These are phyloP conservation scores for Echeneis naucrates DNA, from an alignment of 2,797 vertebrate genomes.

Conservation along the genomic window DNA sequence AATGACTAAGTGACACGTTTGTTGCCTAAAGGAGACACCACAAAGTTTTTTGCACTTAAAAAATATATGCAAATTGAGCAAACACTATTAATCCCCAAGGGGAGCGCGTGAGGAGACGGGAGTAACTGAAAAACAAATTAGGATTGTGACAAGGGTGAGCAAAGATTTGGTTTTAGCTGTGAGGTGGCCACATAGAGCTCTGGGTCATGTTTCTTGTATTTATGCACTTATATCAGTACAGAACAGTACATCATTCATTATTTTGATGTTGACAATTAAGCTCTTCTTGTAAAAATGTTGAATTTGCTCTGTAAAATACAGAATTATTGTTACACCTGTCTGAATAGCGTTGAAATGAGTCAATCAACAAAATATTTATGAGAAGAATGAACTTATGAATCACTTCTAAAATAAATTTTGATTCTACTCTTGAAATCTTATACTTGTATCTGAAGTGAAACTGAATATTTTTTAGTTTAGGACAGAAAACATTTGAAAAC, in stretches of 20 bases:
- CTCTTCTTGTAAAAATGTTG: background rate
- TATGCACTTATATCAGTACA: background rate
- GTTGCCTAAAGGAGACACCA: slow-evolving; percentile 35
- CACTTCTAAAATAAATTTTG: background rate
- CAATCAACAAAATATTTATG: background rate
- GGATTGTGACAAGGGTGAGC: background rate
- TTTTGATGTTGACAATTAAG: background rate
- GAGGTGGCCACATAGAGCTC: background rate
- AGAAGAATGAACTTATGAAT: background rate
- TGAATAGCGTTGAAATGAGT: background rate
- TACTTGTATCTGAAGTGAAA: background rate
- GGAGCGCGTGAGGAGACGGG: background rate
- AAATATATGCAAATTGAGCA: slow-evolving; percentile 49
- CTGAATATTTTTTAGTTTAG: background rate
- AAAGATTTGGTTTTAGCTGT: slow-evolving; percentile 11
- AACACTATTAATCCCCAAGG: slow-evolving; percentile 26
- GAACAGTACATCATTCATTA: background rate
- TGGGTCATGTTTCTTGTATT: background rate
- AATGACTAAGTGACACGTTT: slow-evolving; percentile 41
- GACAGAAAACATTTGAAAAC: background rate
- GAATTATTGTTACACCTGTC: background rate
- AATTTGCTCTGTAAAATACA: background rate
- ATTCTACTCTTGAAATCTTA: background rate
- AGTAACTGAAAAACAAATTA: slow-evolving; percentile 5
- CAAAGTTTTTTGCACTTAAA: slow-evolving; percentile 17